These are phyloP conservation scores for Tipula vernalis DNA, from an alignment of 2,888 invertebrate species.

Conservation along the genomic window DNA sequence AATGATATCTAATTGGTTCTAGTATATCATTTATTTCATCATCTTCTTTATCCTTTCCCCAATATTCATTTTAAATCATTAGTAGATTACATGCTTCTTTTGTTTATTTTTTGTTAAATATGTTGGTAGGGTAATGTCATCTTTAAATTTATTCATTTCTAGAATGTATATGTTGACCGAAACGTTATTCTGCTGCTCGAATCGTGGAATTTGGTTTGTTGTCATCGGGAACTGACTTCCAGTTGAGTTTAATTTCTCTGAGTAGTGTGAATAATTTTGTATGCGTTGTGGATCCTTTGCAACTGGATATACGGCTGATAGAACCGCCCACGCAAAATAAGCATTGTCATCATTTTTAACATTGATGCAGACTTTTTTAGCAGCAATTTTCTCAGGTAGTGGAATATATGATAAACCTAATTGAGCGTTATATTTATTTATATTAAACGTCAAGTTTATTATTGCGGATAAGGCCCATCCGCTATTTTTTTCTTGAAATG, in stretches of 20 bases:
- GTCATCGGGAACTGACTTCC: too few species aligned
- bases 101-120: background rate
- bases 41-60: too few species aligned
- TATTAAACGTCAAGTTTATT: slow-evolving; percentile 16
- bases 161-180: background rate
- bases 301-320: slow-evolving; percentile 18
- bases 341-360: slow-evolving; percentile 19
- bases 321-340: slow-evolving; percentile 21
- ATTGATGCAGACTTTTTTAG: slow-evolving; percentile 20
- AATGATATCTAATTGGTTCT: too few species aligned
- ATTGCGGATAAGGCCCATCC: slow-evolving; percentile 20
- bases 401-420: slow-evolving; percentile 17
- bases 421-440: slow-evolving; percentile 18
- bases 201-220: background rate
- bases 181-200: background rate
- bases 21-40: too few species aligned
- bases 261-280: background rate
- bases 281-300: background rate
- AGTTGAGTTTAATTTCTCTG: background rate
- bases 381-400: background rate
- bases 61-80: too few species aligned
- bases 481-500: slow-evolving; percentile 20
- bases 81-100: background rate
- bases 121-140: background rate
- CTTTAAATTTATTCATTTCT: background rate